Evolutionary conservation across 2,888 invertebrate species (phyloP).

Genomic region (Agriopis marginaria): DNA sequence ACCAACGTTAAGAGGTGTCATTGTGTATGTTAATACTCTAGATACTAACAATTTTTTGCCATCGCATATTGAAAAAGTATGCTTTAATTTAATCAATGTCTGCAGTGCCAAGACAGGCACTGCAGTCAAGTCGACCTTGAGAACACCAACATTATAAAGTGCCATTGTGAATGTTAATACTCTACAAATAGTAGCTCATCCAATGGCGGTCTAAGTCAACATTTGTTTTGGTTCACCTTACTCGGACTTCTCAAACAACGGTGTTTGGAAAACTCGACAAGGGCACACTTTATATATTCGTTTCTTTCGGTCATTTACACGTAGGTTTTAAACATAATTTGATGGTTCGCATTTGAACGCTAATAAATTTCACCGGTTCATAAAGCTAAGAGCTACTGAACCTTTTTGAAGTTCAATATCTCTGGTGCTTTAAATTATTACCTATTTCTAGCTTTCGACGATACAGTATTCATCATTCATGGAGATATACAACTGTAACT

Average conservation of each 20-base stretch:
- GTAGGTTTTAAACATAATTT: slow-evolving; percentile 10
- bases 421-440: too few species aligned
- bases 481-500: background rate
- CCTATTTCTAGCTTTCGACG: background rate
- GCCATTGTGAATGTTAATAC: slow-evolving; percentile 28
- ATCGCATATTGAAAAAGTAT: background rate
- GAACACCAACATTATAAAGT: slow-evolving; percentile 23
- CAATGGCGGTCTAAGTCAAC: slow-evolving; percentile 39
- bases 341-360: slow-evolving; percentile 24
- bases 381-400: background rate
- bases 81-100: background rate
- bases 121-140: slow-evolving; percentile 34
- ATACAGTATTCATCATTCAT: background rate
- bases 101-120: slow-evolving; percentile 11
- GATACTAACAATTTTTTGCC: background rate
- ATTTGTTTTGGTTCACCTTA: slow-evolving; percentile 37
- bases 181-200: slow-evolving; percentile 29
- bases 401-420: too few species aligned
- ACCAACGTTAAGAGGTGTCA: slow-evolving; percentile 26
- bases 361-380: slow-evolving; percentile 24
- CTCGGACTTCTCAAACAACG: slow-evolving; percentile 41
- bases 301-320: slow-evolving; percentile 34
- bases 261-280: slow-evolving; percentile 28
- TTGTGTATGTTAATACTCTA: slow-evolving; percentile 28
- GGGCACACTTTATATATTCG: slow-evolving; percentile 7